Evolutionary conservation across 92 coral and sea anemone species (phyloP).

Genomic region (Epizoanthus scotinus): DNA sequence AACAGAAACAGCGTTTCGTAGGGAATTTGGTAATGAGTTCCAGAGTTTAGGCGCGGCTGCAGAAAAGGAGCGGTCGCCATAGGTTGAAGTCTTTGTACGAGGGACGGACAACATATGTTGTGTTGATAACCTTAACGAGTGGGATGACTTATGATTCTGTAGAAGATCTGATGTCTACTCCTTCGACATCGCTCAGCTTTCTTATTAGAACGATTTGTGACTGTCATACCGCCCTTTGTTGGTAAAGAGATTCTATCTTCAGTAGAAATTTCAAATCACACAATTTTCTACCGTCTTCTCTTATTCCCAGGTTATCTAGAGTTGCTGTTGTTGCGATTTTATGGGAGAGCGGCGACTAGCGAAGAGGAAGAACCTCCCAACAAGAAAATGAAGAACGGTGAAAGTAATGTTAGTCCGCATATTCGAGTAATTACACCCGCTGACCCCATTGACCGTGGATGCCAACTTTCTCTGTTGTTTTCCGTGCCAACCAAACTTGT

Average conservation of each 20-base stretch:
- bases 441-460: conserved; percentile 90
- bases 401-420: conserved; percentile 27
- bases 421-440: conserved; percentile 78
- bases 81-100: no score
- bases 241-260: background rate
- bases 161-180: no score
- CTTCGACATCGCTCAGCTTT: no score
- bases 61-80: no score
- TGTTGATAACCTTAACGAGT: no score
- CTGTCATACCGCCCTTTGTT: no score
- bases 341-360: conserved; percentile 24
- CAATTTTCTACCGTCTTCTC: background rate
- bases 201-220: no score
- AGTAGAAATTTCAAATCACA: background rate
- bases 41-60: no score
- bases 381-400: conserved; percentile 40
- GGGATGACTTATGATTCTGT: no score
- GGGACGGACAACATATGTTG: no score
- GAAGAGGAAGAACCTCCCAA: conserved; percentile 30
- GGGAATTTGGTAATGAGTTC: no score
- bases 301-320: conserved; percentile 83
- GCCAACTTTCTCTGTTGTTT: conserved; percentile 82
- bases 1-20: no score
- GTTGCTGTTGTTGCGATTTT: conserved; percentile 59
- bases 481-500: conserved; percentile 60